phyloP scores from a whole-genome alignment of 2,797 vertebrate genomes.

The Sylvilagus floridanus region DNA sequence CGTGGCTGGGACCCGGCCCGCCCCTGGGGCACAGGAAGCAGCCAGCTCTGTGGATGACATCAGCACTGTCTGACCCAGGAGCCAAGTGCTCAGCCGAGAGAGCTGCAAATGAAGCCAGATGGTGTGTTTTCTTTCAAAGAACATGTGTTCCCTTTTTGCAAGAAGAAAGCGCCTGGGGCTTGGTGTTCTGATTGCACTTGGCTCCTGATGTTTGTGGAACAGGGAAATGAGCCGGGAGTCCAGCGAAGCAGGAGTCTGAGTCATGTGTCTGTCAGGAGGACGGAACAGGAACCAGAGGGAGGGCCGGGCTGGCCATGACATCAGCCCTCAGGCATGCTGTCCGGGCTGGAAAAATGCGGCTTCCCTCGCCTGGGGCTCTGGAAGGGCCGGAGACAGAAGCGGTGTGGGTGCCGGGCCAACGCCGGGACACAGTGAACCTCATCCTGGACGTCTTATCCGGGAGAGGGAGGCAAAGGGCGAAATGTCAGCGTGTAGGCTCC shows the following conservation, averaged over 20 bases:
- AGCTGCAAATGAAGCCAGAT: constrained; percentile 77
- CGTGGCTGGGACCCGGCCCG: background rate
- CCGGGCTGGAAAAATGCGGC: constrained; percentile 70
- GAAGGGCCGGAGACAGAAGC: constrained; percentile 59
- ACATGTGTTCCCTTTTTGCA: constrained; percentile 19
- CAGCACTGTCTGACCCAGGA: constrained; percentile 64
- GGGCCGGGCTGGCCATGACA: constrained; percentile 77
- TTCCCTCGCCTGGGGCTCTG: background rate
- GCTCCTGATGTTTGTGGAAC: constrained; percentile 80
- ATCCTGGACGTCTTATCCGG: constrained; percentile 40
- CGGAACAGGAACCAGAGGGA: constrained; percentile 82
- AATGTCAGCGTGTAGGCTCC: rapidly evolving
- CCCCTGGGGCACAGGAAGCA: background rate
- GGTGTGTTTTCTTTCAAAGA: constrained; percentile 4
- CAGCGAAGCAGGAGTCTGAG: constrained; percentile 79
- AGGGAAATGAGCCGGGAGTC: constrained; percentile 77
- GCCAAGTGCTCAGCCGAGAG: constrained; percentile 28
- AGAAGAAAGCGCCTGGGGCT: constrained; percentile 5
- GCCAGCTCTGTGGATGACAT: constrained; percentile 70
- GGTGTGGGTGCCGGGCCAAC: constrained; percentile 58
- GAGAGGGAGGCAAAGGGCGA: constrained; percentile 39
- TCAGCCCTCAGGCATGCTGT: constrained; percentile 79
- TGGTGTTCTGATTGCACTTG: constrained; percentile 80
- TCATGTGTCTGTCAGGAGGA: constrained; percentile 78
- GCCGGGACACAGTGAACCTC: background rate